These are phyloP conservation scores for Sebastes taczanowskii DNA, from an alignment of 2,797 vertebrate species.

Conservation along the genomic window DNA sequence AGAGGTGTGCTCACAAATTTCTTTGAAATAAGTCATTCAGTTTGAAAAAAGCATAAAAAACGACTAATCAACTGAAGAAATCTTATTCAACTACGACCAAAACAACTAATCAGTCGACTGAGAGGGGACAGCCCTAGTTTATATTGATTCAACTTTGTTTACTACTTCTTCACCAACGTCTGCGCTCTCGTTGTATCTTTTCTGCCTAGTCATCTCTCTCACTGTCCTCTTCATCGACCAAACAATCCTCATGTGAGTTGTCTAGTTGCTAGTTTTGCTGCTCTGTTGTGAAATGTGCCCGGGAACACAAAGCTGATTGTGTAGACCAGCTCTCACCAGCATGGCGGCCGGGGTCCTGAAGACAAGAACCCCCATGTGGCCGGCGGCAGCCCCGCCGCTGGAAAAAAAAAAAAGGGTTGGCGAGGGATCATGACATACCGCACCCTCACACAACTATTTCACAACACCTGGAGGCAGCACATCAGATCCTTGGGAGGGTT, in stretches of 20 bases:
- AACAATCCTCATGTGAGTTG: slow-evolving; percentile 13
- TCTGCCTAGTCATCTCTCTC: neutral
- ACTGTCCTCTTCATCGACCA: neutral
- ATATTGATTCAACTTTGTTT: neutral
- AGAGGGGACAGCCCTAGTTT: neutral
- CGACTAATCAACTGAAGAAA: too few species aligned
- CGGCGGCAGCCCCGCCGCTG: neutral
- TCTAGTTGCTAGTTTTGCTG: slow-evolving; percentile 68
- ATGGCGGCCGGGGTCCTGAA: neutral
- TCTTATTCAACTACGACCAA: too few species aligned
- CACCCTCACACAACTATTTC: slow-evolving; percentile 81
- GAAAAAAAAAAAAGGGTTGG: slow-evolving; percentile 43
- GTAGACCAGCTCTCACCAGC: slow-evolving; percentile 22
- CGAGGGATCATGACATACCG: slow-evolving; percentile 72
- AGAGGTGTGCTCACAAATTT: too few species aligned
- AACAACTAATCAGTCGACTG: too few species aligned
- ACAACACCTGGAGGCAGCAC: slow-evolving; percentile 77
- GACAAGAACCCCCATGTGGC: slow-evolving; percentile 31
- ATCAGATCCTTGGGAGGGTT: slow-evolving; percentile 53
- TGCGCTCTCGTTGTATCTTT: neutral
- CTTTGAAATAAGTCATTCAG: too few species aligned
- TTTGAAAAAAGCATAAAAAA: too few species aligned
- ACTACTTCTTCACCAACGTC: neutral
- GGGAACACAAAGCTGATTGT: slow-evolving; percentile 71
- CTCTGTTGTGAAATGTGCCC: slow-evolving; percentile 71